A percentile compares a stretch with the other conserved stretches of the same genome.
phyloP scores from a whole-genome alignment of 1,140 invertebrate species.

The Aphelenchoides avenae region DNA sequence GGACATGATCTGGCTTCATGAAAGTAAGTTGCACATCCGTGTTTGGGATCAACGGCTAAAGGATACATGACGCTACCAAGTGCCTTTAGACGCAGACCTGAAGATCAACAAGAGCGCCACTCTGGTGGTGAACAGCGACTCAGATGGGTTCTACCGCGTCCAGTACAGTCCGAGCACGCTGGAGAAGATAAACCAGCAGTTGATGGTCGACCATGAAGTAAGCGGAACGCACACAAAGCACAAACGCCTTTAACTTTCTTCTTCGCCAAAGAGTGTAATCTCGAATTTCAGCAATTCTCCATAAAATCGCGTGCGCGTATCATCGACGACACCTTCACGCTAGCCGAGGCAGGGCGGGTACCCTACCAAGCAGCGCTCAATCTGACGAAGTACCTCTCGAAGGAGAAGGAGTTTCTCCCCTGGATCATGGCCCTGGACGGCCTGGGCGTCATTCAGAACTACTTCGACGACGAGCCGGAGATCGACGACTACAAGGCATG shows the following conservation, averaged over 20 bases:
- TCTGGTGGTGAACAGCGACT: conserved; percentile 40
- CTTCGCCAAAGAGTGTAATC: not conserved
- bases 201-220: conserved; percentile 38
- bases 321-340: conserved; percentile 48
- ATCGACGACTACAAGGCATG: conserved; percentile 28
- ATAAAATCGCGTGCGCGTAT: conserved; percentile 41
- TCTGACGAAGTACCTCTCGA: conserved; percentile 38
- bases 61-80: too few species aligned
- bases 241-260: conserved; percentile 1
- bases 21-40: conserved; percentile 17
- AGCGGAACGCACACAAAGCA: not conserved
- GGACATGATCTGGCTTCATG: conserved; percentile 43
- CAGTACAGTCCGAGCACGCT: conserved; percentile 29
- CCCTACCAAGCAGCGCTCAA: conserved; percentile 45
- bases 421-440: conserved; percentile 47
- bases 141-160: conserved; percentile 46
- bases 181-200: conserved; percentile 39
- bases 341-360: conserved; percentile 46
- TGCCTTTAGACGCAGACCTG: conserved; percentile 11
- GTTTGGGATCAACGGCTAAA: conserved; percentile 2
- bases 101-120: conserved; percentile 18
- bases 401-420: conserved; percentile 46
- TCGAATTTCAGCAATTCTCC: conserved; percentile 24
- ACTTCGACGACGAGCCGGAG: conserved; percentile 52
- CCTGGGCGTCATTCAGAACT: conserved; percentile 35